Percentiles rank a stretch among this genome's conserved stretches.
Evolutionary conservation across 2,797 vertebrate species (phyloP).

Genomic region (Chloroceryle inda): DNA sequence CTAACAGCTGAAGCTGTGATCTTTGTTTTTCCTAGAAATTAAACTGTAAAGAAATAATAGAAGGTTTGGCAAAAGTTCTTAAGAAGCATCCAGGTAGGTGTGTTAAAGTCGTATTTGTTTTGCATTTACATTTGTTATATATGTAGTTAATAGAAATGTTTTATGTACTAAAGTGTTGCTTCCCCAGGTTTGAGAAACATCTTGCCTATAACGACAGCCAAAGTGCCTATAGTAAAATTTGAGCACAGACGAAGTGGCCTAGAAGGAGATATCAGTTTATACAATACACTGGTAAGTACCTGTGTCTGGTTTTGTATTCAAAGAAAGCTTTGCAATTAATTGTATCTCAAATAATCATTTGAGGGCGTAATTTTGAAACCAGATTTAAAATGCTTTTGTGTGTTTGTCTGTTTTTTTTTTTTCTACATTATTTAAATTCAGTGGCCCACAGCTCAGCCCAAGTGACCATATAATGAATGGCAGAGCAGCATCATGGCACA

Average conservation of each 20-base stretch:
- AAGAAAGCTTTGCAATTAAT: neutral
- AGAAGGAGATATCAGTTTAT: slow-evolving; percentile 98
- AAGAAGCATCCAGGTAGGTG: slow-evolving; percentile 94
- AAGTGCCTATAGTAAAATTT: slow-evolving; percentile 99
- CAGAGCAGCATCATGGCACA: neutral
- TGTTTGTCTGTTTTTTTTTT: neutral
- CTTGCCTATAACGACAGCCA: slow-evolving; percentile 98
- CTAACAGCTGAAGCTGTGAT: neutral
- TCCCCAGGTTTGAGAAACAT: slow-evolving; percentile 95
- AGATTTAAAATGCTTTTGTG: neutral
- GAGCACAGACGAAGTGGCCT: slow-evolving; percentile 94
- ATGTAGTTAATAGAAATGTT: slow-evolving; percentile 54
- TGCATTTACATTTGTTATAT: neutral
- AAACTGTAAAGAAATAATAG: slow-evolving; percentile 99
- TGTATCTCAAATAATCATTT: neutral
- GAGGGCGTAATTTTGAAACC: neutral
- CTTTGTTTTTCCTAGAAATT: slow-evolving; percentile 87
- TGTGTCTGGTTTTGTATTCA: neutral
- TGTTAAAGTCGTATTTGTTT: slow-evolving; percentile 13
- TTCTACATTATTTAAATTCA: neutral
- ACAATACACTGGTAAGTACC: slow-evolving; percentile 94
- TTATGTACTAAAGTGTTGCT: slow-evolving; percentile 70
- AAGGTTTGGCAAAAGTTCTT: slow-evolving; percentile 95
- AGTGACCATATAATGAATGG: neutral
- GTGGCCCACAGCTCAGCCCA: neutral